phyloP scores from a whole-genome alignment of 2,113 vertebrate genomes.

The Sebastes fasciatus region DNA sequence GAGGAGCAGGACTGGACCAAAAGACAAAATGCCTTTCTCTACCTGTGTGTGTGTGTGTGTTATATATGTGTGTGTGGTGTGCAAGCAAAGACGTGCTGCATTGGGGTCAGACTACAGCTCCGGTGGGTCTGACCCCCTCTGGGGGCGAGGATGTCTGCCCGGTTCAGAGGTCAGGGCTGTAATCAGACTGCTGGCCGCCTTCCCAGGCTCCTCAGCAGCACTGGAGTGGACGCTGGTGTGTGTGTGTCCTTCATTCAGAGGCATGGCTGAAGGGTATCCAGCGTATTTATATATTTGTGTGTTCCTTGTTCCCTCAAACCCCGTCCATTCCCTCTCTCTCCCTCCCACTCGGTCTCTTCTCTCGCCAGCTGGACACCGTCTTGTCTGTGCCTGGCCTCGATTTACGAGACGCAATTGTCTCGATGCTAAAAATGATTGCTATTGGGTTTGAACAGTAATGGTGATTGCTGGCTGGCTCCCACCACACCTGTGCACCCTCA shows the following conservation, averaged over 20 bases:
- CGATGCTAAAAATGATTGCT: conserved; percentile 76
- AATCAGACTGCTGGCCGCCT: conserved; percentile 83
- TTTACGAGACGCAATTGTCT: conserved; percentile 73
- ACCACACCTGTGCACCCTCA: conserved; percentile 76
- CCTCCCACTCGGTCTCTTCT: conserved; percentile 45
- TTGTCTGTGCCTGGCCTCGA: conserved; percentile 67
- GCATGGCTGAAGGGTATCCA: conserved; percentile 43
- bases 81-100: conserved; percentile 44
- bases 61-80: conserved; percentile 13
- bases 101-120: conserved; percentile 79
- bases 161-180: conserved; percentile 77
- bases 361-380: conserved; percentile 73
- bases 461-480: conserved; percentile 78
- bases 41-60: conserved; percentile 39
- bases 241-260: conserved; percentile 42
- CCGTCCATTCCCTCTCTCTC: conserved; percentile 40
- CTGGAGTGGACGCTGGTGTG: conserved; percentile 34
- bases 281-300: conserved; percentile 45
- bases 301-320: conserved; percentile 26
- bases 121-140: conserved; percentile 79
- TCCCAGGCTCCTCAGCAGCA: conserved; percentile 74
- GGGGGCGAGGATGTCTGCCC: conserved; percentile 70
- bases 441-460: conserved; percentile 73
- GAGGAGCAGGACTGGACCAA: conserved; percentile 38
- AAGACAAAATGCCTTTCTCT: conserved; percentile 72